Evolutionary conservation across 1,140 invertebrate genomes (phyloP).

Genomic region (Phocides pigmalion): DNA sequence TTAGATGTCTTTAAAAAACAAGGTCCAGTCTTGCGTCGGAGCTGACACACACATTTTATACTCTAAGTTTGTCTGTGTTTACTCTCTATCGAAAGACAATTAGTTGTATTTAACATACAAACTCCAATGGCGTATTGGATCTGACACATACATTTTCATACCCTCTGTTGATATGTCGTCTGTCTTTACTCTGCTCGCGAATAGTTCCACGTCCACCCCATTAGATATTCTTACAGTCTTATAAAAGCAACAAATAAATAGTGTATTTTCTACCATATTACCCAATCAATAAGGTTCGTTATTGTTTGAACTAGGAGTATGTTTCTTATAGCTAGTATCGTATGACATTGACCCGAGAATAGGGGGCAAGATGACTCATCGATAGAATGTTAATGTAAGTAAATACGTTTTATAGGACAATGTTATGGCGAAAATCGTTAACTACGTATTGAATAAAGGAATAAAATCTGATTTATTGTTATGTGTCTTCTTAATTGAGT

Average conservation of each 20-base stretch:
- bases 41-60: no score
- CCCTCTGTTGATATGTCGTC: conserved; percentile 7
- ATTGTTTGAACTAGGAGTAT: conserved; percentile 16
- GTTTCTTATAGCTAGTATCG: conserved; percentile 36
- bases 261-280: not conserved
- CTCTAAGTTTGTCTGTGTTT: no score
- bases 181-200: conserved; percentile 40
- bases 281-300: conserved; percentile 9
- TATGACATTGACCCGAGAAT: conserved; percentile 49
- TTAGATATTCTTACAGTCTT: conserved; percentile 48
- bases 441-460: conserved; percentile 7
- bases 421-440: conserved; percentile 15
- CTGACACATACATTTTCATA: not conserved
- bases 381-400: conserved; percentile 28
- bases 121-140: no score
- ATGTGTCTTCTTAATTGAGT: not conserved
- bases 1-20: no score
- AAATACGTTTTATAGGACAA: conserved; percentile 32
- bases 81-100: no score
- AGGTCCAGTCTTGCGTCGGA: no score
- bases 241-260: conserved; percentile 13
- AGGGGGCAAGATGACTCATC: conserved; percentile 50
- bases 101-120: no score
- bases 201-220: conserved; percentile 47
- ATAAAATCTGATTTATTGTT: conserved; percentile 15